A percentile compares a stretch with the other conserved stretches of the same genome.
Evolutionary conservation across 2,113 vertebrate species (phyloP).

Genomic region (Nipponia nippon): DNA sequence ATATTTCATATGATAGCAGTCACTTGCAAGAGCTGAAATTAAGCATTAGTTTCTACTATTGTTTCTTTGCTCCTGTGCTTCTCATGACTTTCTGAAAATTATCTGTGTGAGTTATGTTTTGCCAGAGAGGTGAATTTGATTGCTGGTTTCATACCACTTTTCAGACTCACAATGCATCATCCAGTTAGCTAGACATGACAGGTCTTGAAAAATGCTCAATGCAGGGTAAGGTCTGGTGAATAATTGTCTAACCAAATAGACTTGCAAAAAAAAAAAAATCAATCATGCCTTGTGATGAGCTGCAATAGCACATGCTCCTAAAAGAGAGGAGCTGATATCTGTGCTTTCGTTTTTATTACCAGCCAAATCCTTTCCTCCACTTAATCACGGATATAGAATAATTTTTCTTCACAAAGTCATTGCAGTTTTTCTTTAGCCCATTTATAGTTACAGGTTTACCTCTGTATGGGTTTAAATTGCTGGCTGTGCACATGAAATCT

Average conservation of each 20-base stretch:
- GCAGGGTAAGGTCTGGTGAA: not conserved
- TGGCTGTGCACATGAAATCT: not conserved
- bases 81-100: not conserved
- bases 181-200: not conserved
- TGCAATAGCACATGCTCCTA: fast-evolving
- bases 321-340: not conserved
- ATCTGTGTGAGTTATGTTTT: not conserved
- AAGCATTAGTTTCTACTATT: not conserved
- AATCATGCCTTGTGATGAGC: not conserved
- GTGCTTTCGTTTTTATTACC: not conserved
- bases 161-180: not conserved
- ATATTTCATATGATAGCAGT: not conserved
- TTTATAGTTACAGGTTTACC: not conserved
- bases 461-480: not conserved
- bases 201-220: not conserved
- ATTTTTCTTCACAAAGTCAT: not conserved
- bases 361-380: not conserved
- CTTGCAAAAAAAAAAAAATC: not conserved
- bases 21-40: not conserved
- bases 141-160: not conserved
- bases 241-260: not conserved
- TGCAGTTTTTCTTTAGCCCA: not conserved
- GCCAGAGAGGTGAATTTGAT: not conserved
- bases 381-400: not conserved
- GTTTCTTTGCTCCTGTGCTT: not conserved